Conservation (phyloP, 2,113 vertebrate species). For the Pterocles burchelli region DNA sequence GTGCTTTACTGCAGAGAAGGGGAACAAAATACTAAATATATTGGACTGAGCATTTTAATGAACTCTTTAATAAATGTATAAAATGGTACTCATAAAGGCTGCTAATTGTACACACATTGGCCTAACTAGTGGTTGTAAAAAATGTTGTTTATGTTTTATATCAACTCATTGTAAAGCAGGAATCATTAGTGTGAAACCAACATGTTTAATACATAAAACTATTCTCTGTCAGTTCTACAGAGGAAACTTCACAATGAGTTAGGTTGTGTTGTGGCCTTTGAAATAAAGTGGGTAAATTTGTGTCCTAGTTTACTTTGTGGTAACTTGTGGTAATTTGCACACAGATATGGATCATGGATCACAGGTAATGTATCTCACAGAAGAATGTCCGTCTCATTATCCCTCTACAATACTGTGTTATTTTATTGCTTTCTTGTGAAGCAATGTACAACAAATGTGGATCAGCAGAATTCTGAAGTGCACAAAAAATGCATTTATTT, state of each 20-base stretch:
- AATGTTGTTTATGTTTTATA: constrained; percentile 66
- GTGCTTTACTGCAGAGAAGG: constrained; percentile 38
- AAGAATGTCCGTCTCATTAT: background rate
- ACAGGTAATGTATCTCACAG: background rate
- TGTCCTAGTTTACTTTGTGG: background rate
- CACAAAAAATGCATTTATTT: background rate
- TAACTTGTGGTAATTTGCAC: background rate
- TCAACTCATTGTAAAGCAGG: constrained; percentile 1
- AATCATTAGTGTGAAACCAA: background rate
- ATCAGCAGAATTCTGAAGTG: background rate
- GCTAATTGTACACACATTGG: constrained; percentile 45
- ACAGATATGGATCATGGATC: background rate
- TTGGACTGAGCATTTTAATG: constrained; percentile 41
- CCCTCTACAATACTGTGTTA: background rate
- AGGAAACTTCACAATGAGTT: background rate
- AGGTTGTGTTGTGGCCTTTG: background rate
- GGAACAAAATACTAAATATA: background rate
- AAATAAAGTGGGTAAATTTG: background rate
- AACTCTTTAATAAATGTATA: constrained; percentile 51
- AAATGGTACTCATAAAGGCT: constrained; percentile 57
- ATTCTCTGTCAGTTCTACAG: background rate
- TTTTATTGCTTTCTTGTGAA: background rate
- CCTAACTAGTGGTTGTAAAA: constrained; percentile 55
- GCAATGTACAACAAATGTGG: background rate
- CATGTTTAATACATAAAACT: background rate